Evolutionary conservation across 1,140 invertebrate species (phyloP), one percentile per base, ranked within the genome.

Genomic region (Macrocentrus cingulum): DNA sequence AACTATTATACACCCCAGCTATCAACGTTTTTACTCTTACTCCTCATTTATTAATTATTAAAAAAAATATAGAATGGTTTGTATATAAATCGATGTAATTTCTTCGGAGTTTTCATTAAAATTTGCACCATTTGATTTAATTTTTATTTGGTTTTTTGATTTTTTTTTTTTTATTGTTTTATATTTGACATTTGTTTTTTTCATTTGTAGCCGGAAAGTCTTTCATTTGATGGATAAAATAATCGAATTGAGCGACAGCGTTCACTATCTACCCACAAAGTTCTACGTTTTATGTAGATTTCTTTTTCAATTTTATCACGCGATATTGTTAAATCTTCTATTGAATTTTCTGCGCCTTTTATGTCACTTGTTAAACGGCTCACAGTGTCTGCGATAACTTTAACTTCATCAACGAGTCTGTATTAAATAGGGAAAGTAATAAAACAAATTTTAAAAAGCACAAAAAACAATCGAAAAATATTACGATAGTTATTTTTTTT

Each of bases 381-480:
- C 0, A 86, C 82, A 25, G 83, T 84, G 59, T 87, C 85, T 29
- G 82, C 81, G 36, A 89, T 83, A 34, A 77, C 81, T 68, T 86
- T 87, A 0, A 88, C 85, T 72, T 89, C 87, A 39, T 88, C 85
- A 37, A 89, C 82, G 19, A 90, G 77, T 15, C 80, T 80, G 59
- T 18, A 70, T 65, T 13, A 42, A 36, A n/a, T n/a, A n/a, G 7
- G 32, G 20, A 25, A 56, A 9, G 36, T 88, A 74, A 7, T 15
- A 64, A 60, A 32, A 60, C 46, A 29, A 18, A 46, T 52, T 46
- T 36, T 5, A 34, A 29, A 34, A 42, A 42, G 13, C n/a, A n/a
- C n/a, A n/a, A n/a, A n/a, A n/a, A n/a, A n/a, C n/a, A n/a, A n/a
- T n/a, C n/a, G n/a, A n/a, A n/a, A n/a, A n/a, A n/a, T n/a, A n/a